phyloP scores from a whole-genome alignment of 2,888 invertebrate genomes.

The Meghimatium bilineatum region DNA sequence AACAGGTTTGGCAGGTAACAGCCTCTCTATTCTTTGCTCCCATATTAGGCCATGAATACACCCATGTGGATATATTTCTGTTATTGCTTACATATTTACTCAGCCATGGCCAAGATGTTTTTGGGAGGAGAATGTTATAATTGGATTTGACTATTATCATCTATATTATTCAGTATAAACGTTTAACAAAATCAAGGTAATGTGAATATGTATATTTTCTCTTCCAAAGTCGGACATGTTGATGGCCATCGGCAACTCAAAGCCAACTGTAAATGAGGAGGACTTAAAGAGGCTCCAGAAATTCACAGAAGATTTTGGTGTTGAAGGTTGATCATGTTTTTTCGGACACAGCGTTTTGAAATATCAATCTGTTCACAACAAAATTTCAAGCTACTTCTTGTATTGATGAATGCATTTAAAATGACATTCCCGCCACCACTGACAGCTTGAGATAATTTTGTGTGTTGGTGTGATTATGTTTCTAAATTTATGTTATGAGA shows the following conservation, averaged over 20 bases:
- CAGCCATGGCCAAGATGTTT: too few species aligned
- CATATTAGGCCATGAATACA: too few species aligned
- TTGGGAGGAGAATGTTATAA: too few species aligned
- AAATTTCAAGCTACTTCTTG: not conserved
- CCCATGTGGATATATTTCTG: too few species aligned
- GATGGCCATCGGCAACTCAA: constrained; percentile 92
- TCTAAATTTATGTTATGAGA: not conserved
- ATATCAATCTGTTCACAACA: not conserved
- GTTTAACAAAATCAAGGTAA: not conserved
- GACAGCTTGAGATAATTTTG: not conserved
- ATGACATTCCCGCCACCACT: not conserved
- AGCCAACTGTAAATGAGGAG: constrained; percentile 97
- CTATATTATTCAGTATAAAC: too few species aligned
- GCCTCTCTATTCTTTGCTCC: too few species aligned
- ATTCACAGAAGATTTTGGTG: constrained; percentile 98
- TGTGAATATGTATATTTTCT: not conserved
- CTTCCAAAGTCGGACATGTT: constrained; percentile 84
- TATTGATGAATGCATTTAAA: not conserved
- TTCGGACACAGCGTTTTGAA: not conserved
- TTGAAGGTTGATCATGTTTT: constrained; percentile 84
- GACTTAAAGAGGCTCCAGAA: constrained; percentile 94
- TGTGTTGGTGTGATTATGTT: not conserved
- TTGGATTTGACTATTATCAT: too few species aligned
- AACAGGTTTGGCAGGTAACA: too few species aligned
- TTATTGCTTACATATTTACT: too few species aligned